Evolutionary conservation across 1,140 invertebrate species (phyloP).

Genomic region (Agrilus planipennis): DNA sequence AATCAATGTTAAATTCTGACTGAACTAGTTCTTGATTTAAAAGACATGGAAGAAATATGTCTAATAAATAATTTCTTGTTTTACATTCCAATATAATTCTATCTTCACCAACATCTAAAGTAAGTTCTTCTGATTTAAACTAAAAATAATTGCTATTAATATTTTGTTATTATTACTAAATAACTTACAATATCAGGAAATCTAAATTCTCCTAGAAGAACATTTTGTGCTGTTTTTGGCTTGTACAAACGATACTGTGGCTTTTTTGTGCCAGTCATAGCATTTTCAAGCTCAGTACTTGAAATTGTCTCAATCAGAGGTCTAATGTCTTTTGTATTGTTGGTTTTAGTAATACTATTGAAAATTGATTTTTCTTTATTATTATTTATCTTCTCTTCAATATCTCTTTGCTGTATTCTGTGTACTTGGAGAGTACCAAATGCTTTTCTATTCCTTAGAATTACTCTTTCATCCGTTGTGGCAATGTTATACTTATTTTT

Average conservation of each 20-base stretch:
- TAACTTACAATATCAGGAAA: constrained; percentile 33
- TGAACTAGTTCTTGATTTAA: constrained; percentile 44
- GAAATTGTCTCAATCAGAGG: constrained; percentile 19
- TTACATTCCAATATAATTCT: constrained; percentile 51
- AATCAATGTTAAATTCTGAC: constrained; percentile 48
- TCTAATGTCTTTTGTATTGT: constrained; percentile 21
- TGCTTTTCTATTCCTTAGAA: constrained; percentile 47
- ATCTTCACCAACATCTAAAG: constrained; percentile 57
- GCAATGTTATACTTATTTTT: constrained; percentile 61
- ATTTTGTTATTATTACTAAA: no score
- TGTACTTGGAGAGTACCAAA: constrained; percentile 63
- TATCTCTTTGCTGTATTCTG: constrained; percentile 54
- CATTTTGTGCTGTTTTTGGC: constrained; percentile 25
- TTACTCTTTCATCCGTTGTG: constrained; percentile 46
- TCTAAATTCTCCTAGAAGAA: constrained; percentile 37
- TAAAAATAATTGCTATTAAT: constrained; percentile 35
- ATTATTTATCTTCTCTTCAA: constrained; percentile 37
- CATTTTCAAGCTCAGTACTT: constrained; percentile 26
- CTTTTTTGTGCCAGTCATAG: neutral
- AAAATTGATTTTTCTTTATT: constrained; percentile 25
- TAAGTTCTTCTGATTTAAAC: constrained; percentile 47
- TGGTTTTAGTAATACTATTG: constrained; percentile 36
- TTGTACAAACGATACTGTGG: constrained; percentile 34
- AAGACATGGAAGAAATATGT: constrained; percentile 53
- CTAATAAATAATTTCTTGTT: constrained; percentile 45